Conservation (phyloP, 2,113 vertebrate species). For the Misgurnus anguillicaudatus region DNA sequence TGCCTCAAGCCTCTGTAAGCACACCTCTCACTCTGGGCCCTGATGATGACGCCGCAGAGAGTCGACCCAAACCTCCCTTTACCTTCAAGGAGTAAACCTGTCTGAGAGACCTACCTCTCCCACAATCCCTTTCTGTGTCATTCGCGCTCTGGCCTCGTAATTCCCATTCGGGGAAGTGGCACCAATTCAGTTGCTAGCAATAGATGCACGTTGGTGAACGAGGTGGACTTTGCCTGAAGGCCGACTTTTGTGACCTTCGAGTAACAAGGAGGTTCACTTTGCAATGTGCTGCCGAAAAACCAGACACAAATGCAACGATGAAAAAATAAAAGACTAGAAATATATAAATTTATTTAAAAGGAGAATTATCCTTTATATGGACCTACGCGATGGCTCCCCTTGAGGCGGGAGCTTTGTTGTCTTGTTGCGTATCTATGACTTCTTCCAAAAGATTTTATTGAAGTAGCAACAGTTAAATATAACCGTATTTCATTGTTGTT, state of each 20-base stretch:
- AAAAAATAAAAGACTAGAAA: slow-evolving; percentile 26
- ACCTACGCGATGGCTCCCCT: slow-evolving; percentile 3
- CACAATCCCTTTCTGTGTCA: neutral
- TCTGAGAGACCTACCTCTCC: slow-evolving; percentile 49
- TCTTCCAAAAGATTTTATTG: slow-evolving; percentile 30
- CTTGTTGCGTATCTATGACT: slow-evolving; percentile 10
- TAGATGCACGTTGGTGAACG: slow-evolving; percentile 28
- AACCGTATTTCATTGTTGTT: neutral
- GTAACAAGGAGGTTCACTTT: neutral
- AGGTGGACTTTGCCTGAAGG: slow-evolving; percentile 20
- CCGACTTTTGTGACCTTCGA: slow-evolving; percentile 15
- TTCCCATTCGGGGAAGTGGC: neutral
- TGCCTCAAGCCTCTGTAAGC: slow-evolving; percentile 61
- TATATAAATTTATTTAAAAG: slow-evolving; percentile 14
- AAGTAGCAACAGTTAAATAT: slow-evolving; percentile 38
- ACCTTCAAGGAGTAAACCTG: slow-evolving; percentile 67
- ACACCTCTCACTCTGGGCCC: slow-evolving; percentile 57
- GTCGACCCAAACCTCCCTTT: slow-evolving; percentile 62
- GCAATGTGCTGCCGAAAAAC: neutral
- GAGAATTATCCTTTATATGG: slow-evolving; percentile 40
- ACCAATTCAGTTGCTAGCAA: slow-evolving; percentile 44
- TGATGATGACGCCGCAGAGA: slow-evolving; percentile 58
- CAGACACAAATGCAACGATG: neutral
- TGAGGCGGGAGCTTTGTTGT: slow-evolving; percentile 3
- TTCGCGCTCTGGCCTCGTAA: slow-evolving; percentile 17